These are phyloP conservation scores for Rhipidura dahli DNA, from an alignment of 2,113 vertebrate species.

Conservation along the genomic window DNA sequence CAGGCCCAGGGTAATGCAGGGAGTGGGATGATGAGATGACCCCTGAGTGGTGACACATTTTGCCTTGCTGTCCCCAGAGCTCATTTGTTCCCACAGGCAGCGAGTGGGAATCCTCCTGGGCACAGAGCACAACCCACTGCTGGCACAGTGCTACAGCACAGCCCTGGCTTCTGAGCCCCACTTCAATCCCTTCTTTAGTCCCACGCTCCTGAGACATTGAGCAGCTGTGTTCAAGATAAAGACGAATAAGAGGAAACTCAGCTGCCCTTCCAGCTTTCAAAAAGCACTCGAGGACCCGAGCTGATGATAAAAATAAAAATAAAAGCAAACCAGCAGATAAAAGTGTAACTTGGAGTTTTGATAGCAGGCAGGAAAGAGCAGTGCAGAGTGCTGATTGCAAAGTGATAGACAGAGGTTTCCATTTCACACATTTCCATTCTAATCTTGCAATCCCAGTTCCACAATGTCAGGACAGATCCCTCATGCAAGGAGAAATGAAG, in stretches of 20 bases:
- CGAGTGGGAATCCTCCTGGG: rapidly evolving
- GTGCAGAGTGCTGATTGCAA: background rate
- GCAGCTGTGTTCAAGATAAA: background rate
- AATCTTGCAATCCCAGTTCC: background rate
- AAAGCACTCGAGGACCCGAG: background rate
- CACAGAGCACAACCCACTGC: background rate
- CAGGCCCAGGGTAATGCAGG: background rate
- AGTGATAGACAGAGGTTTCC: conserved; percentile 3
- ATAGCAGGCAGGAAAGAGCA: background rate
- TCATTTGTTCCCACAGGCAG: background rate
- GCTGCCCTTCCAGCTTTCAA: background rate
- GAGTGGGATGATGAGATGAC: background rate
- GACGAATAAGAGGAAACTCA: background rate
- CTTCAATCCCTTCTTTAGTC: background rate
- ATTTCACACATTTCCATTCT: conserved; percentile 14
- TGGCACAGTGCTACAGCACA: background rate
- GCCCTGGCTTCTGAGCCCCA: background rate
- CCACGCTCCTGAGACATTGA: background rate
- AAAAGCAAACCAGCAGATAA: background rate
- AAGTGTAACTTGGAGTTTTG: background rate
- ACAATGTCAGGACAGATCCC: background rate
- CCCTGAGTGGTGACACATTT: background rate
- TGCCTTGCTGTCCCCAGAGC: background rate
- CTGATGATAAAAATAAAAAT: background rate
- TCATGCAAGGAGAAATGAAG: background rate